A percentile compares a stretch with the other conserved stretches of the same genome.
Evolutionary conservation across 2,797 vertebrate species (phyloP).

Genomic region (Myioborus melanocephalus): DNA sequence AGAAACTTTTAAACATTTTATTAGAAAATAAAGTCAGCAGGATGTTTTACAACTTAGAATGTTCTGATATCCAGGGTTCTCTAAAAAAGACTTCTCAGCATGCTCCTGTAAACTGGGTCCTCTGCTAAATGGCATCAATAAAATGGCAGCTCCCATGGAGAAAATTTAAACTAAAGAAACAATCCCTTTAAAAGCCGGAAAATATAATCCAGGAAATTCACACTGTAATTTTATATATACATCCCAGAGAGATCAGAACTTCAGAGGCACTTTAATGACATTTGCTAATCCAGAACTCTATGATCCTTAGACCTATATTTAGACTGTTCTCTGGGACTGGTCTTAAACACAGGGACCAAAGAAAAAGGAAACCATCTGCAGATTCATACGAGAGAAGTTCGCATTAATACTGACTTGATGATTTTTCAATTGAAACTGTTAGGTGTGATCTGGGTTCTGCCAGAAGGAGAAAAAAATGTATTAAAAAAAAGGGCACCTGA

Average conservation of each 20-base stretch:
- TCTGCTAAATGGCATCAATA: not conserved
- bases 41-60: not conserved
- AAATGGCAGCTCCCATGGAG: not conserved
- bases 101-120: not conserved
- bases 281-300: not conserved
- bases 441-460: not conserved
- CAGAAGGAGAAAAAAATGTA: not conserved
- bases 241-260: not conserved
- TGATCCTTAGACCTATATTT: not conserved
- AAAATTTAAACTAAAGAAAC: not conserved
- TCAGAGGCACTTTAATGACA: not conserved
- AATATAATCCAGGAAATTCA: not conserved
- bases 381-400: not conserved
- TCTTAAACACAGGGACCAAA: not conserved
- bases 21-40: not conserved
- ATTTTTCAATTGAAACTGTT: not conserved
- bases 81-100: not conserved
- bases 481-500: not conserved
- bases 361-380: not conserved
- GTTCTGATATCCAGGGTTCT: not conserved
- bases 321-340: not conserved
- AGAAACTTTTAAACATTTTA: not conserved
- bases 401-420: not conserved
- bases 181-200: not conserved
- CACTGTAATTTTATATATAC: not conserved